phyloP scores from a whole-genome alignment of 2,797 vertebrate species.

The Acipenser ruthenus region DNA sequence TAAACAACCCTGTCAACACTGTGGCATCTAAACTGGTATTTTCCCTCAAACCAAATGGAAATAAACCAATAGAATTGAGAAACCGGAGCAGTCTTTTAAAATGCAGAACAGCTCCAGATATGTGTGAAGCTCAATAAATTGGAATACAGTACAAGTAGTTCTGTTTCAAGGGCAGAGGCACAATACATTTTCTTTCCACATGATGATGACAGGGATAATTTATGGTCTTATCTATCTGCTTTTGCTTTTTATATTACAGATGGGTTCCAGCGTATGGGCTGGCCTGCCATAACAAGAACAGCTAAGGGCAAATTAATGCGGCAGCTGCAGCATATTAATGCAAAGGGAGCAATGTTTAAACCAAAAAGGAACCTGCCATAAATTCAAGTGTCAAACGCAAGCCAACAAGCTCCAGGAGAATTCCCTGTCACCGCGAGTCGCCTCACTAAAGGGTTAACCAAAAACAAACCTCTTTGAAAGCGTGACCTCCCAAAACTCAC shows the following conservation, averaged over 20 bases:
- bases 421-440: neutral
- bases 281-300: neutral
- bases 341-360: neutral
- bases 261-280: constrained; percentile 1
- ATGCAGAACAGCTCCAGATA: neutral
- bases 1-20: no score
- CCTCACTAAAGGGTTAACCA: neutral
- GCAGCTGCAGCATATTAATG: neutral
- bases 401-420: neutral
- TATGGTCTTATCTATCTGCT: neutral
- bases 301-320: constrained; percentile 9
- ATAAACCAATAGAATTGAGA: no score
- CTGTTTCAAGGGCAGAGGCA: neutral
- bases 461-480: neutral
- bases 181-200: neutral
- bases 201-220: neutral
- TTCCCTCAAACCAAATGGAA: no score
- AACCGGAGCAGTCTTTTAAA: neutral
- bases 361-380: neutral
- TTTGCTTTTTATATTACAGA: neutral
- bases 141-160: neutral
- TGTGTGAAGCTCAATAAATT: neutral
- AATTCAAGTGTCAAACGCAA: neutral
- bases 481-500: neutral
- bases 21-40: no score